phyloP scores from a whole-genome alignment of 2,113 vertebrate species.

The Aptenodytes patagonicus region DNA sequence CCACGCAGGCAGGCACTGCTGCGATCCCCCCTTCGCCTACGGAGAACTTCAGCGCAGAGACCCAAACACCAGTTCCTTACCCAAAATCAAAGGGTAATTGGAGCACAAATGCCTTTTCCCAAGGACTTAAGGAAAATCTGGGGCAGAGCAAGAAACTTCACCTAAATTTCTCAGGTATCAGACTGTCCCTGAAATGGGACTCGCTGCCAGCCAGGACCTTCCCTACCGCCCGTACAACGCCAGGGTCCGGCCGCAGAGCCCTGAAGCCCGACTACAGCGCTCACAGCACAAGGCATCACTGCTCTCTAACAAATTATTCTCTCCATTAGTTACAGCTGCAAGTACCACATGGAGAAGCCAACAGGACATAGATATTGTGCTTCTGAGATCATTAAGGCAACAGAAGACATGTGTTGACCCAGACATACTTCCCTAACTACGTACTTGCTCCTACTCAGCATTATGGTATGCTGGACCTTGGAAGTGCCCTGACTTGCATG shows the following conservation, averaged over 20 bases:
- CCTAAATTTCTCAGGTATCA: neutral
- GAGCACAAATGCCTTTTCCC: neutral
- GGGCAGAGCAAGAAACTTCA: neutral
- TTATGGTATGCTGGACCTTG: constrained; percentile 63
- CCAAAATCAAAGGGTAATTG: neutral
- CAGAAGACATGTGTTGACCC: constrained; percentile 64
- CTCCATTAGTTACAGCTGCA: neutral
- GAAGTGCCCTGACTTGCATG: constrained; percentile 49
- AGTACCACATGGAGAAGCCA: neutral
- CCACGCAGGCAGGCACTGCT: neutral
- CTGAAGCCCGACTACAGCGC: neutral
- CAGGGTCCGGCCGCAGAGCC: neutral
- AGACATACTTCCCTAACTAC: constrained; percentile 67
- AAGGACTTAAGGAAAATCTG: neutral
- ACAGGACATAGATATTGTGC: constrained; percentile 13
- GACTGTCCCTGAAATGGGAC: neutral
- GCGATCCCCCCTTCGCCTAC: neutral
- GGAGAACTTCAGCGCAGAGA: neutral
- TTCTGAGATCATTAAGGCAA: constrained; percentile 59
- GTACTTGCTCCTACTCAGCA: constrained; percentile 56
- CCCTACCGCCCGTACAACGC: accelerated
- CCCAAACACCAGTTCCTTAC: neutral
- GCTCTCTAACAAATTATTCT: neutral
- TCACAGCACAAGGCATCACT: accelerated
- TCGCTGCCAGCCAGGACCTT: neutral